phyloP scores from a whole-genome alignment of 2,888 invertebrate genomes.

The Tortricodes alternella region DNA sequence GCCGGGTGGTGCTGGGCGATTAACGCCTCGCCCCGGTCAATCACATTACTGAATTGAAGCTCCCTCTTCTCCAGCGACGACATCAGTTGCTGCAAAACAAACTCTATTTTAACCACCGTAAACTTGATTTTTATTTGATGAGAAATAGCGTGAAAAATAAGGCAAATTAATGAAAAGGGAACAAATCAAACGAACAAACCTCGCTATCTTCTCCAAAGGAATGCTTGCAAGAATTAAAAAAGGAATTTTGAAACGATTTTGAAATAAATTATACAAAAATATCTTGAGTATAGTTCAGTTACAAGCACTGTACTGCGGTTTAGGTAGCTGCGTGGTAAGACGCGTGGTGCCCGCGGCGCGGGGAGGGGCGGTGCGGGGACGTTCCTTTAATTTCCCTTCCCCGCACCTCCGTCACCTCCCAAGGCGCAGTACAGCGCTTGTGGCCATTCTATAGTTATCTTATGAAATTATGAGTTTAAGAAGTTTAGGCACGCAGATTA shows the following conservation, averaged over 20 bases:
- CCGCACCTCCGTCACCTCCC: too few relatives aligned
- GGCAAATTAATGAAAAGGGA: constrained; percentile 37
- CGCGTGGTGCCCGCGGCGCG: too few relatives aligned
- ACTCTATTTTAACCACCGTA: constrained; percentile 15
- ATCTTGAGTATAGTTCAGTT: neutral
- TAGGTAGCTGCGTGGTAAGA: too few relatives aligned
- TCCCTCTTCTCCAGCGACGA: constrained; percentile 98
- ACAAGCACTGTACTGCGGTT: neutral
- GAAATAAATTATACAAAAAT: constrained; percentile 29
- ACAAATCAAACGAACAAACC: constrained; percentile 71
- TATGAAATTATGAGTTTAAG: too few relatives aligned
- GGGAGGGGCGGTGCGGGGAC: too few relatives aligned
- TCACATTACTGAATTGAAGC: constrained; percentile 97
- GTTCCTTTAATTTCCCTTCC: too few relatives aligned
- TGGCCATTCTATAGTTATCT: too few relatives aligned
- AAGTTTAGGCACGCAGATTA: too few relatives aligned
- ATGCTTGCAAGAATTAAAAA: constrained; percentile 79
- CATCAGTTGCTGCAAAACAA: constrained; percentile 90
- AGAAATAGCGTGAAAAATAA: constrained; percentile 46
- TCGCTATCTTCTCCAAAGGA: constrained; percentile 84
- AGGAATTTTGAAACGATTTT: constrained; percentile 47
- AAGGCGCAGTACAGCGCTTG: too few relatives aligned
- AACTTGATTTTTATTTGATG: neutral
- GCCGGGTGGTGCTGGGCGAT: constrained; percentile 98
- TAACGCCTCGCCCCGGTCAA: constrained; percentile 97